phyloP scores from a whole-genome alignment of 2,113 vertebrate species.

The Xenotilapia caudafasciata region DNA sequence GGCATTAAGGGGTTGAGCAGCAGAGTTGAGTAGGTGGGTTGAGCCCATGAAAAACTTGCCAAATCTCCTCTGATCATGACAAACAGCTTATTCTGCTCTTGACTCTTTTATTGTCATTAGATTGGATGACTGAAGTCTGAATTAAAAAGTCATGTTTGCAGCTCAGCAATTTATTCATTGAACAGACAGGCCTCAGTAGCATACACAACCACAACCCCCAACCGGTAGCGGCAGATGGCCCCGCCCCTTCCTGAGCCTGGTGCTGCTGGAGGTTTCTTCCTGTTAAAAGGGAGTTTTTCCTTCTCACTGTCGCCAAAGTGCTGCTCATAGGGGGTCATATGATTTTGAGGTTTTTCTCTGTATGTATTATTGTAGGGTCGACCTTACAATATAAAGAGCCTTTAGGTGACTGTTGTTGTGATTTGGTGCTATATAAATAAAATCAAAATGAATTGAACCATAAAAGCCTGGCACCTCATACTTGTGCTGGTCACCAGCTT shows the following conservation, averaged over 20 bases:
- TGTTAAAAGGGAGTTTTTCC: neutral
- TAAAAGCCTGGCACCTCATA: neutral
- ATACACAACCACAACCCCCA: neutral
- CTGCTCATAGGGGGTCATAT: neutral
- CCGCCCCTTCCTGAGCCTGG: fast-evolving
- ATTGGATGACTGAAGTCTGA: neutral
- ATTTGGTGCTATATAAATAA: fast-evolving
- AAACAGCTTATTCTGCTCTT: neutral
- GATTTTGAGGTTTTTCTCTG: neutral
- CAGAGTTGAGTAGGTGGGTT: neutral
- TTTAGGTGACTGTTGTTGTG: neutral
- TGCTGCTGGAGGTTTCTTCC: fast-evolving
- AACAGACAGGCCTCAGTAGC: neutral
- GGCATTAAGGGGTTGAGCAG: neutral
- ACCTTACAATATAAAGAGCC: neutral
- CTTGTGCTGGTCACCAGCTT: fast-evolving
- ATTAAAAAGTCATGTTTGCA: neutral
- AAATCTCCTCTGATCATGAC: neutral
- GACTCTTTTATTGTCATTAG: neutral
- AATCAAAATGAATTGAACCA: neutral
- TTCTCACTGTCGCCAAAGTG: fast-evolving
- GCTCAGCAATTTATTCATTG: neutral
- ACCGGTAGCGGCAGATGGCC: fast-evolving
- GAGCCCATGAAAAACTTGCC: neutral
- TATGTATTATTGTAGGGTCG: fast-evolving